Base-by-base conservation (phyloP, 2,113 vertebrate species). In the Condylura cristata region DNA sequence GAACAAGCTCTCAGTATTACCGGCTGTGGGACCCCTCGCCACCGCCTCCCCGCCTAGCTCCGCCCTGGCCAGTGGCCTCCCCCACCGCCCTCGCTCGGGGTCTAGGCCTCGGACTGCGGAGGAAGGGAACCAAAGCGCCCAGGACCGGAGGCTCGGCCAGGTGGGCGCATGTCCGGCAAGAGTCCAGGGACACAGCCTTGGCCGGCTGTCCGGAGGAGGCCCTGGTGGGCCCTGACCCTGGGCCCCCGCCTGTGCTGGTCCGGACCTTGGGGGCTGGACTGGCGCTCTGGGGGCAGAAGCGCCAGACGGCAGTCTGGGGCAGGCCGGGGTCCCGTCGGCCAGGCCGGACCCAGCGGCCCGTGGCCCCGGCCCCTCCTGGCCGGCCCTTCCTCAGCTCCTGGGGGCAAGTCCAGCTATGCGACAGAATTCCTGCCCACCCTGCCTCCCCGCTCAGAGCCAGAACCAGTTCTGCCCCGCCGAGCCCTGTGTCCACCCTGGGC, bases 11-110 rank as follows among this genome's bases (percentile, higher is more conserved):
- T 37, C 34, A 1, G 16, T 13, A 2, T 48, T 48, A 22, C 22
- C 4, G 2, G 8, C 30, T 79, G 71, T 32, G 65, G 37, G 65
- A 14, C 3, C 11, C n/a, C 34, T n/a, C 34, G 41, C 44, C 30
- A n/a, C 13, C 8, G 11, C 17, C 2, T 4, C 3, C 16, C 16
- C 1, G 44, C 18, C 78, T 2, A 11, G 6, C 6, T 32, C 17
- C 22, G 24, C 39, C 12, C 1, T 2, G 5, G 41, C 30, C 37
- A 14, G 0, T 16, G 30, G 18, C 60, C 65, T 53, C 39, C 48
- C 44, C 16, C 48, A 7, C 53, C 51, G 12, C 4, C 81, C 58
- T 32, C n/a, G 6, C 28, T 7, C 6, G 32, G 14, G 28, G n/a
- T 32, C 26, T 34, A 32, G 48, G 60, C 26, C 46, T 66, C 6